These are phyloP conservation scores for Drosophila nigricruria DNA, from an alignment of 2,888 invertebrate genomes.

Conservation along the genomic window DNA sequence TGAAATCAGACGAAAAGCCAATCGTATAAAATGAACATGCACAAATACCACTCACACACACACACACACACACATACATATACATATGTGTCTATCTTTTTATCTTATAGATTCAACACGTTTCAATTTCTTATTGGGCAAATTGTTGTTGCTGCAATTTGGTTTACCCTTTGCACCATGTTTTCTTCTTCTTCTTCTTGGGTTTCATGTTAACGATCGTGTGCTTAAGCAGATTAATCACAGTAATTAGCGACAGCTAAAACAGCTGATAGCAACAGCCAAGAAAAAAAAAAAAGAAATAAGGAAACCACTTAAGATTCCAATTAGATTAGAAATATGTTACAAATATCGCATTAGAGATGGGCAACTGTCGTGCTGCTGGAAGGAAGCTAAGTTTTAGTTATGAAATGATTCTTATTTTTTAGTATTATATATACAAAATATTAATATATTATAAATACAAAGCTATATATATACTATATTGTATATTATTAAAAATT, in stretches of 20 bases:
- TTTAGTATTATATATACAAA: background rate
- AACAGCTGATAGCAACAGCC: constrained; percentile 29
- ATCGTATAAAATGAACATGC: constrained; percentile 5
- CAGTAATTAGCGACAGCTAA: constrained; percentile 12
- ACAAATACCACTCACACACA: constrained; percentile 3
- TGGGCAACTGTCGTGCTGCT: background rate
- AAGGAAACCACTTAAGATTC: background rate
- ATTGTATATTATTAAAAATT: too few species aligned
- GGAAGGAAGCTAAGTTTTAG: background rate
- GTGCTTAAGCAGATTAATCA: constrained; percentile 23
- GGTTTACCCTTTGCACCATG: constrained; percentile 6
- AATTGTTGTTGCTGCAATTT: constrained; percentile 8
- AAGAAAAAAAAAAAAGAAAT: background rate
- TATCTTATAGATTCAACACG: background rate
- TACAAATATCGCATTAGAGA: constrained; percentile 25
- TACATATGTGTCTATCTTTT: background rate
- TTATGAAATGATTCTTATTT: background rate
- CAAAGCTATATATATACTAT: too few species aligned
- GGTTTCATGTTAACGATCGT: background rate
- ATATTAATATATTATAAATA: too few species aligned
- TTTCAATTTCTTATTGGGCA: background rate
- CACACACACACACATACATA: background rate
- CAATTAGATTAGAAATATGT: constrained; percentile 6
- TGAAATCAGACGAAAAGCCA: constrained; percentile 23
- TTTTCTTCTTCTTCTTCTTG: too few species aligned